A percentile compares a stretch with the other conserved stretches of the same genome.
phyloP scores from a whole-genome alignment of 2,888 invertebrate species.

The Cosmia pyralina region DNA sequence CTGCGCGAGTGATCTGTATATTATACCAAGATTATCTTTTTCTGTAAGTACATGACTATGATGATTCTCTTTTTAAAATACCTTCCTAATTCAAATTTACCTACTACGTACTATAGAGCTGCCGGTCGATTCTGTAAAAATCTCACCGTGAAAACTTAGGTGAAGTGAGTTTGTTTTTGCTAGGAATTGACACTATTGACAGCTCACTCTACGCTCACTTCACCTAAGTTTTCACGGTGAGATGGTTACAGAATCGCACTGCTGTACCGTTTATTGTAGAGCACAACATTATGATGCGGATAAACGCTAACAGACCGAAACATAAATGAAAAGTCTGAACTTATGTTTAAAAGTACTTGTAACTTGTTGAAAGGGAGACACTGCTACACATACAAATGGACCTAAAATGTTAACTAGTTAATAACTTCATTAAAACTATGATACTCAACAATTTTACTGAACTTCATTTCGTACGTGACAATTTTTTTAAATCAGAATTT shows the following conservation, averaged over 20 bases:
- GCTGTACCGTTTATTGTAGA: too few relatives aligned
- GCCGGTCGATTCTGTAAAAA: too few relatives aligned
- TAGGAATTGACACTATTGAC: too few relatives aligned
- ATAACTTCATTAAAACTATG: constrained; percentile 52
- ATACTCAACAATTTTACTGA: constrained; percentile 44
- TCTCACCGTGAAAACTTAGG: too few relatives aligned
- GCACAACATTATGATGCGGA: neutral
- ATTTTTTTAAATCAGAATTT: constrained; percentile 49
- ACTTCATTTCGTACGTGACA: constrained; percentile 49
- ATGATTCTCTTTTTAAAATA: too few relatives aligned
- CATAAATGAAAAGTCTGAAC: neutral
- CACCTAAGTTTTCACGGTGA: too few relatives aligned
- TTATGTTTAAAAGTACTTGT: neutral
- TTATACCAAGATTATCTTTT: neutral
- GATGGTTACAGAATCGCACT: too few relatives aligned
- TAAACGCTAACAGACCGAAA: neutral
- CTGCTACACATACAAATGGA: constrained; percentile 34
- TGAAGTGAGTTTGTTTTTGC: too few relatives aligned
- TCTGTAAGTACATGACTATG: too few relatives aligned
- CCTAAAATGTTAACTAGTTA: constrained; percentile 30
- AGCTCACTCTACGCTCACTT: too few relatives aligned
- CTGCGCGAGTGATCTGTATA: neutral
- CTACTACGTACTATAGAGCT: too few relatives aligned
- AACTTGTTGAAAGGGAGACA: neutral
- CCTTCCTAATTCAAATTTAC: too few relatives aligned